Conservation (phyloP, 2,797 vertebrate genomes). For the Ptychobarbus kaznakovi region DNA sequence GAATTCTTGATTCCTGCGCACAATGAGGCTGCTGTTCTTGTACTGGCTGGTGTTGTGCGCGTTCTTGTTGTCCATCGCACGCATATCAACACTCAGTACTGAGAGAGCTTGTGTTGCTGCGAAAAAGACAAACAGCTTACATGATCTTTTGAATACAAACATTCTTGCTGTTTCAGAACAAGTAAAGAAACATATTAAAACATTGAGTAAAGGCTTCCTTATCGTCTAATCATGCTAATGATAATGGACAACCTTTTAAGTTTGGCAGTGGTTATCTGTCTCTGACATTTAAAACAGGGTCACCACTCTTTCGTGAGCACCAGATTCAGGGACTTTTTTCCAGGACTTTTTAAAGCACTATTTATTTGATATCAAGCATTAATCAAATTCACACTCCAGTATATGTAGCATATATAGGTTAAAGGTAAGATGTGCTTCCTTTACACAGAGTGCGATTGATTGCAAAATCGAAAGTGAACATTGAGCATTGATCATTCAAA, state of each 20-base stretch:
- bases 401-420: too few species aligned
- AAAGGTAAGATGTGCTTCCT: too few species aligned
- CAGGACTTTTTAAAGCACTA: too few species aligned
- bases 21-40: conserved; percentile 75
- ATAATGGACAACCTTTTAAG: not conserved
- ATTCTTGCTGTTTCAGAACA: not conserved
- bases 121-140: not conserved
- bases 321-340: too few species aligned
- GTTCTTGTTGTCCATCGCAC: conserved; percentile 73
- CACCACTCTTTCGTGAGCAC: too few species aligned
- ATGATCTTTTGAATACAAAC: not conserved
- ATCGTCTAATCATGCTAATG: not conserved
- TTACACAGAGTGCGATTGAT: too few species aligned
- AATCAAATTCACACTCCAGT: too few species aligned
- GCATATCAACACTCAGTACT: conserved; percentile 77
- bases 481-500: too few species aligned
- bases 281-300: not conserved
- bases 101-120: conserved; percentile 69
- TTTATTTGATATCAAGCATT: too few species aligned
- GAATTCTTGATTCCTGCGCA: conserved; percentile 84
- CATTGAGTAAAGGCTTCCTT: not conserved
- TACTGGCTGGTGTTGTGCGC: conserved; percentile 80
- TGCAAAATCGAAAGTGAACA: too few species aligned
- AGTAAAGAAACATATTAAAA: too few species aligned
- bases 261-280: not conserved